These are phyloP conservation scores for Bufotes viridis DNA, from an alignment of 2,797 vertebrate species.

Conservation along the genomic window DNA sequence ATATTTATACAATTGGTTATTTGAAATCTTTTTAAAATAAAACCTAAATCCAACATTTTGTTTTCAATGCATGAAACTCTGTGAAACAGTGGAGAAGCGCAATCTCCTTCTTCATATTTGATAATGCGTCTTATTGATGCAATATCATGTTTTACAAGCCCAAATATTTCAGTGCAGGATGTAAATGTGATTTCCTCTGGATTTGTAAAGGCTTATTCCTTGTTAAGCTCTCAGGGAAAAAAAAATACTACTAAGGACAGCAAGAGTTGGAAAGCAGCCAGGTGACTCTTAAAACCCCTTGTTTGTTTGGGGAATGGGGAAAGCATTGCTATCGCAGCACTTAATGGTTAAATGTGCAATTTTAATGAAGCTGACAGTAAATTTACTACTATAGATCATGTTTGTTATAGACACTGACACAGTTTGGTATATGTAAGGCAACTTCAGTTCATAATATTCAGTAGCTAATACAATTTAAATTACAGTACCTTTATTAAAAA, in stretches of 20 bases:
- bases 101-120: conserved; percentile 21
- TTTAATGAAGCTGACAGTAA: neutral
- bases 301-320: neutral
- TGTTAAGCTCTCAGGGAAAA: conserved; percentile 50
- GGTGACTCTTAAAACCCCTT: conserved; percentile 32
- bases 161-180: conserved; percentile 54
- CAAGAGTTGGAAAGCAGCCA: conserved; percentile 37
- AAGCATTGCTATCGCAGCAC: neutral
- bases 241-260: conserved; percentile 53
- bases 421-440: neutral
- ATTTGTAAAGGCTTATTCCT: conserved; percentile 55
- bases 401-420: neutral
- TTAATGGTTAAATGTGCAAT: neutral
- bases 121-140: conserved; percentile 42
- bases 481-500: too few relatives aligned
- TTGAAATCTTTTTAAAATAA: conserved; percentile 9
- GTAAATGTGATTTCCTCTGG: conserved; percentile 49
- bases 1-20: neutral
- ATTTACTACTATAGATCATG: neutral
- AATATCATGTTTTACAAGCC: conserved; percentile 49
- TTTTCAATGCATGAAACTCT: conserved; percentile 13
- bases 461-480: neutral
- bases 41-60: neutral
- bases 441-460: neutral
- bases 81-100: neutral